Evolutionary conservation across 2,113 vertebrate genomes (phyloP).

Genomic region (Cercocebus atys): DNA sequence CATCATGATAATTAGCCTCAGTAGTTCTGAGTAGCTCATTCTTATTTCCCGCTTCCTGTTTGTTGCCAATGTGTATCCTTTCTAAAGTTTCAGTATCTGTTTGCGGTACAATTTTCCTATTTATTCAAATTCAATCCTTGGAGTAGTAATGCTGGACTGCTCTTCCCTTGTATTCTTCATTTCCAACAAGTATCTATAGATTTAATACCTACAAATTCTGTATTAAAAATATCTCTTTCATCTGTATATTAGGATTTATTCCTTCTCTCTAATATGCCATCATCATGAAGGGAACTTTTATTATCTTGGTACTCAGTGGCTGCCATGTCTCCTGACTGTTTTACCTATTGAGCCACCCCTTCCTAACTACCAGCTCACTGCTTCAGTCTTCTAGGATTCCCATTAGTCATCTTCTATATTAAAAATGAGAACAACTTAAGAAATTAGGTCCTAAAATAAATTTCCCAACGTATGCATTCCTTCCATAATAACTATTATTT

Average conservation of each 20-base stretch:
- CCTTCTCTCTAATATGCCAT: neutral
- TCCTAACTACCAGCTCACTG: neutral
- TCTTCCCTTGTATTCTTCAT: neutral
- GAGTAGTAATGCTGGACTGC: neutral
- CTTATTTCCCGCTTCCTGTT: neutral
- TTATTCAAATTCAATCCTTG: neutral
- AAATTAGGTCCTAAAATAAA: neutral
- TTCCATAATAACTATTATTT: neutral
- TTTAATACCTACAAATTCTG: neutral
- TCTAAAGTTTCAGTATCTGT: neutral
- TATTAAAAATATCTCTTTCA: neutral
- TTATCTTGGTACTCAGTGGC: neutral
- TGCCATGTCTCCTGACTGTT: neutral
- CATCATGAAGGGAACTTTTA: neutral
- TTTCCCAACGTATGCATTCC: neutral
- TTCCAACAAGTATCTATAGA: neutral
- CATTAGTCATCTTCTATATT: neutral
- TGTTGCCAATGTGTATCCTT: neutral
- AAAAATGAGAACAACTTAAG: neutral
- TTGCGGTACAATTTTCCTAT: neutral
- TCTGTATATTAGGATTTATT: neutral
- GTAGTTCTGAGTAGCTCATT: neutral
- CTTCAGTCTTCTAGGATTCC: neutral
- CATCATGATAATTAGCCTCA: neutral
- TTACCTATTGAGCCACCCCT: neutral